Percentiles rank a stretch among this genome's conserved stretches.
Conservation (phyloP, 2,113 vertebrate species). For the Phainopepla nitens region DNA sequence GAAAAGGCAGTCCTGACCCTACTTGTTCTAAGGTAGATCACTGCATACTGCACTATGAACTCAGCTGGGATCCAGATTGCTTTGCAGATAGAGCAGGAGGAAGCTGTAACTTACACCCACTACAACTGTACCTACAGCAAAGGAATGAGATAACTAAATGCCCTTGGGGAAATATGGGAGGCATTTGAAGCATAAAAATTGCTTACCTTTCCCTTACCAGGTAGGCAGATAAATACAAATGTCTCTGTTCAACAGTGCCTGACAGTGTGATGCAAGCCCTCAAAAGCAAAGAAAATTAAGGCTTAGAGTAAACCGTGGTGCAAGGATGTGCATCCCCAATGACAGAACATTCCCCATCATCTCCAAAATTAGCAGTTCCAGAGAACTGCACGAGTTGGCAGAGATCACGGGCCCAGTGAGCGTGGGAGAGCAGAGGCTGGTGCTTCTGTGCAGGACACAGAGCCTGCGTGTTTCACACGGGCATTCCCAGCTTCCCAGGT, state of each 20-base stretch:
- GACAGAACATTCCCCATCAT: neutral
- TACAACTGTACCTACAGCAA: neutral
- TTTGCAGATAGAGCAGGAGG: constrained; percentile 29
- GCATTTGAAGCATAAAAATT: constrained; percentile 53
- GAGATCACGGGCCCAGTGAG: accelerated
- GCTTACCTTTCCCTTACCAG: constrained; percentile 34
- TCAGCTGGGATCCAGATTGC: constrained; percentile 12
- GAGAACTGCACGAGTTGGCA: neutral
- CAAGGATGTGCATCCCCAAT: neutral
- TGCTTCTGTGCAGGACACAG: neutral
- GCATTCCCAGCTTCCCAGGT: neutral
- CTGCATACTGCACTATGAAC: neutral
- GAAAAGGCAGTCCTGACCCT: neutral
- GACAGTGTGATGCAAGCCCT: constrained; percentile 16
- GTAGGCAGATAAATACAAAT: constrained; percentile 8
- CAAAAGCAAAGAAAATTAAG: neutral
- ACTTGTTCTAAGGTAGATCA: neutral
- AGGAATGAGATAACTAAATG: constrained; percentile 1
- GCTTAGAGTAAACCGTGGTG: neutral
- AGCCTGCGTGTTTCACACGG: neutral
- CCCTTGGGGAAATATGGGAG: constrained; percentile 42
- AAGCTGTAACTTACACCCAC: constrained; percentile 19
- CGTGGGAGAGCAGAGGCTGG: neutral
- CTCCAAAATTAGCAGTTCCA: neutral
- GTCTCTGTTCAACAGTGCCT: neutral